Evolutionary conservation across 1,140 invertebrate species (phyloP).

Genomic region (Globodera rostochiensis): DNA sequence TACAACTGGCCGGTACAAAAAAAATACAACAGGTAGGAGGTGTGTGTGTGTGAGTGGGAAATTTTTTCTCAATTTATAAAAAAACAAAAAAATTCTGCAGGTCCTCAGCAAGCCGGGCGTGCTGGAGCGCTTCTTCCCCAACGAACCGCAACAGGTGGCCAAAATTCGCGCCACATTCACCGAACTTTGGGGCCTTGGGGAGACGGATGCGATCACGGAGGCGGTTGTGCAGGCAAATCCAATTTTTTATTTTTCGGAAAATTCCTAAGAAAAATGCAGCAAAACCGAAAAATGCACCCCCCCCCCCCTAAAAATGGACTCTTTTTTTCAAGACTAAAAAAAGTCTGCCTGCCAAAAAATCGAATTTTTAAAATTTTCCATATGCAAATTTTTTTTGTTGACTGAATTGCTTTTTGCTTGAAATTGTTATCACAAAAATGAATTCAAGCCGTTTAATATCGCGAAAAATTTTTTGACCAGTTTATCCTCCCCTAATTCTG

Average conservation of each 20-base stretch:
- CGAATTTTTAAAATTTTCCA: too few relatives aligned
- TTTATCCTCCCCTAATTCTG: too few relatives aligned
- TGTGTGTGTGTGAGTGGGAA: background rate
- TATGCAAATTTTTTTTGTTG: background rate
- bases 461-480: too few relatives aligned
- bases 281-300: too few relatives aligned
- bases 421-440: background rate
- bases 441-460: too few relatives aligned
- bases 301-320: too few relatives aligned
- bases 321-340: too few relatives aligned
- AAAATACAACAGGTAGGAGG: slow-evolving; percentile 67
- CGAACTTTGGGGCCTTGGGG: slow-evolving; percentile 83
- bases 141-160: slow-evolving; percentile 67
- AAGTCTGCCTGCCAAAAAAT: too few relatives aligned
- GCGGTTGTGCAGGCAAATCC: slow-evolving; percentile 40
- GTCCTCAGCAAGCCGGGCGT: slow-evolving; percentile 70
- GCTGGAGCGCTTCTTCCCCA: slow-evolving; percentile 74
- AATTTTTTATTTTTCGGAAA: background rate
- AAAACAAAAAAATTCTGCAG: background rate
- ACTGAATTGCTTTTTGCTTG: background rate
- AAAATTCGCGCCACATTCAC: slow-evolving; percentile 81
- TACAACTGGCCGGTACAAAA: slow-evolving; percentile 72
- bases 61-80: too few relatives aligned
- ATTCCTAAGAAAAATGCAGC: background rate
- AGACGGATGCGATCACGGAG: slow-evolving; percentile 44